phyloP scores from a whole-genome alignment of 1,140 invertebrate species.

The Lucilia sericata region DNA sequence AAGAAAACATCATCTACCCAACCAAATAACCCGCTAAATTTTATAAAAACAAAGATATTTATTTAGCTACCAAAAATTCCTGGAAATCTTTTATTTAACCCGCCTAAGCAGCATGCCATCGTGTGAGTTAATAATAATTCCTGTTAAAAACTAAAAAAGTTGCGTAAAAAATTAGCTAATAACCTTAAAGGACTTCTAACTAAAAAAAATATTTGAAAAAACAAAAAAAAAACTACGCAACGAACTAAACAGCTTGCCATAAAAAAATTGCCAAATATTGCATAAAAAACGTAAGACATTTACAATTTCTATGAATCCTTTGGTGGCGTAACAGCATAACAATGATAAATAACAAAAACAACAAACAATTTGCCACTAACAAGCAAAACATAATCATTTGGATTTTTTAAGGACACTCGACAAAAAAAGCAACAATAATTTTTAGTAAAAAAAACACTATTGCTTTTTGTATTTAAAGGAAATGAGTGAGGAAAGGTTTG shows the following conservation, averaged over 20 bases:
- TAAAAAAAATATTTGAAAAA: neutral
- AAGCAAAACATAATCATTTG: slow-evolving; percentile 30
- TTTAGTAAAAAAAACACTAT: neutral
- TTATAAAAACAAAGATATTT: neutral
- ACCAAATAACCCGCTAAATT: neutral
- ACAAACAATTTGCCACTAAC: neutral
- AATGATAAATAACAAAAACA: neutral
- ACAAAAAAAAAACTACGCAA: neutral
- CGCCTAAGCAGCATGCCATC: slow-evolving; percentile 24
- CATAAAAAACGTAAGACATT: slow-evolving; percentile 59
- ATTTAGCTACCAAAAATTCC: neutral
- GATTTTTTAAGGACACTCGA: neutral
- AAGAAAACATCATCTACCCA: too few relatives aligned
- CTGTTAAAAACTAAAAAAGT: slow-evolving; percentile 34
- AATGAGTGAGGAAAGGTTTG: slow-evolving; percentile 7
- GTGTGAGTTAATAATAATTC: neutral
- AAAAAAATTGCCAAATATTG: slow-evolving; percentile 60
- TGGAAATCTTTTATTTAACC: neutral
- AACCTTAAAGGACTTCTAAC: neutral
- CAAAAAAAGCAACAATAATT: neutral
- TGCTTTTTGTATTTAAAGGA: neutral
- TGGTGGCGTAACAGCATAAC: neutral
- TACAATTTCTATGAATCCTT: slow-evolving; percentile 47
- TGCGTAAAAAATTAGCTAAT: slow-evolving; percentile 43
- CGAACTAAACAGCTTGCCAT: neutral